phyloP scores from a whole-genome alignment of 2,797 vertebrate species.

The Peromyscus nudipes region DNA sequence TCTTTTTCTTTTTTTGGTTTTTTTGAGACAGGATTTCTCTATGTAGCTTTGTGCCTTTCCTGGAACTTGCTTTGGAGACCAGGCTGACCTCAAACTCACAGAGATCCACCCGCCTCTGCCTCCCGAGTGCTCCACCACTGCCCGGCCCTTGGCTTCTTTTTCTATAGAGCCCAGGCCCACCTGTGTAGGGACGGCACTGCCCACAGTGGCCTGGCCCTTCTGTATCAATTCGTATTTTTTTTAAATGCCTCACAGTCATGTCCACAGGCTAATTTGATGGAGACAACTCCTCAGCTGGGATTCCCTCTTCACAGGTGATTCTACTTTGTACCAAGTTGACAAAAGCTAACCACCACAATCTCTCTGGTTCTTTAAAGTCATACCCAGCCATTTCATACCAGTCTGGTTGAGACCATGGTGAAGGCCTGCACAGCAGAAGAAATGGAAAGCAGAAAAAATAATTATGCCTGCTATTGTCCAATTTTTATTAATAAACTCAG shows the following conservation, averaged over 20 bases:
- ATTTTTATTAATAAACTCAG: conserved; percentile 29
- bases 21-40: no score
- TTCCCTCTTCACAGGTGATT: not conserved
- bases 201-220: not conserved
- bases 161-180: not conserved
- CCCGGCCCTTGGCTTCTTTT: not conserved
- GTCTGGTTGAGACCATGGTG: not conserved
- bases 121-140: no score
- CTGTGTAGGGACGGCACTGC: not conserved
- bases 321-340: not conserved
- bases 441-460: not conserved
- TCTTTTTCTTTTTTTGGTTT: no score
- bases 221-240: not conserved
- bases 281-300: not conserved
- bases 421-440: not conserved
- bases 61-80: no score
- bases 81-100: no score
- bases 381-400: not conserved
- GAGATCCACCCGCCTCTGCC: no score
- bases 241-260: not conserved
- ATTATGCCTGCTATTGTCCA: not conserved
- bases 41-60: no score
- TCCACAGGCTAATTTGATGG: not conserved
- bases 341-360: not conserved
- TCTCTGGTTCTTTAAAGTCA: not conserved